Base-by-base conservation (phyloP, 2,797 vertebrate genomes). In the Miichthys miiuy region DNA sequence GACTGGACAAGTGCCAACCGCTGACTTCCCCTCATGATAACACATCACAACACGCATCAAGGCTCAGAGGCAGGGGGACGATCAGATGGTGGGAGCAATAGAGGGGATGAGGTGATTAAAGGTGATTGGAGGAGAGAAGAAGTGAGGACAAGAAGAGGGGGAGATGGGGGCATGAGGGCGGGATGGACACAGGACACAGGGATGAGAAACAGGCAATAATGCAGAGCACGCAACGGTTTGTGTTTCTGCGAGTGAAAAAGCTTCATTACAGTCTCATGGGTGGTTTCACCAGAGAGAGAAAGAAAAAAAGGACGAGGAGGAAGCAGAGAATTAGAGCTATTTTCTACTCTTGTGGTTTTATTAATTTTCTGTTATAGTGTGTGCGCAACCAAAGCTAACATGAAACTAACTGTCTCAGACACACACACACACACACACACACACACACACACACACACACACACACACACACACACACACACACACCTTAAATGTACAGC, bases 1-100 rank as follows among this genome's bases (percentile, higher is more conserved):
- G 75, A 81, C 83, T 84, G 70, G 88, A 89, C 79, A 67, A 56
- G 85, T 70, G 84, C 85, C 87, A 86, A 71, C 72, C 73, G 9
- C 79, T 83, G 82, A 80, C 90, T 77, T 77, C 73, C 58, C 48
- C 13, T 74, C 78, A 68, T 67, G 84, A 79, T 72, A 82, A 72
- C 63, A 64, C 54, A 55, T 27, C 69, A 14, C 68, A 62, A 68
- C 87, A 85, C 58, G 68, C 82, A 67, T 54, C 69, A 6, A 9
- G 61, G 79, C 77, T 84, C 71, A 0, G 79, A 83, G 82, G 81
- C 81, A 70, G 68, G 64, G 38, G 68, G 56, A 41, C 1, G 50
- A 77, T 87, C 75, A 71, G 82, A 80, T 63, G 85, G 75, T 66
- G 68, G 1, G 72, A 81, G 75, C 3, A 7, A 62, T 66, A 16